Percentiles rank a stretch among this genome's conserved stretches.
Conservation (phyloP, 2,888 invertebrate genomes). For the Meliscaeva auricollis region DNA sequence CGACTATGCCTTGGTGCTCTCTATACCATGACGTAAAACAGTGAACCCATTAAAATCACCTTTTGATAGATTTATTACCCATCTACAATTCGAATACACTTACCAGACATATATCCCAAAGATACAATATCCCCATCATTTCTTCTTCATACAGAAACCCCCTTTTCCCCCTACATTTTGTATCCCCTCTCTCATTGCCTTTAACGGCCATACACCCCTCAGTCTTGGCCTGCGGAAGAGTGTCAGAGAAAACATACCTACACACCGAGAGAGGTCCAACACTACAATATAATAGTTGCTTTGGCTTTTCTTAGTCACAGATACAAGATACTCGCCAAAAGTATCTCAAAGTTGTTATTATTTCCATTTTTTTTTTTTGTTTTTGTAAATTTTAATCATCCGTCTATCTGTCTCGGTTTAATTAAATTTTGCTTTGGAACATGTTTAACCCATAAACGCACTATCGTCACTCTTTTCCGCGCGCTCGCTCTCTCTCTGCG, state of each 20-base stretch:
- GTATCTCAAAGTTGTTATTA: conserved; percentile 53
- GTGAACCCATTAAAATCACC: conserved; percentile 79
- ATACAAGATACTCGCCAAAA: conserved; percentile 52
- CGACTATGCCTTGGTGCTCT: conserved; percentile 3
- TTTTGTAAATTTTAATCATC: conserved; percentile 60
- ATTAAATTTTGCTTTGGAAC: conserved; percentile 77
- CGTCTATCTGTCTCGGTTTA: conserved; percentile 80
- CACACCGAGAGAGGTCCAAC: conserved; percentile 60
- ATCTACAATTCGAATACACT: conserved; percentile 75
- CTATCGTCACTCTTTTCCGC: conserved; percentile 59
- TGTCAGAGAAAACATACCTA: conserved; percentile 29
- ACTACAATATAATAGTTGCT: conserved; percentile 62
- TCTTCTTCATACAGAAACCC: conserved; percentile 14
- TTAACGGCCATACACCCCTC: conserved; percentile 46
- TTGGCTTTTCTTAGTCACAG: conserved; percentile 26
- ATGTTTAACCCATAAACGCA: conserved; percentile 76
- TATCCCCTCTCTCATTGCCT: conserved; percentile 23
- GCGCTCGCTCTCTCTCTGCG: neutral
- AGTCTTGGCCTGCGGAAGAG: neutral
- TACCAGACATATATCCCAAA: conserved; percentile 71
- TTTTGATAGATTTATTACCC: conserved; percentile 83
- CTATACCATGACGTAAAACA: conserved; percentile 74
- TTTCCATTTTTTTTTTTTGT: conserved; percentile 26
- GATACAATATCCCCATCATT: conserved; percentile 41
- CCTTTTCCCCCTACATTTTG: conserved; percentile 34